Evolutionary conservation across 23 tunicate genomes (phyloP).

Genomic region (Halocynthia roretzi): DNA sequence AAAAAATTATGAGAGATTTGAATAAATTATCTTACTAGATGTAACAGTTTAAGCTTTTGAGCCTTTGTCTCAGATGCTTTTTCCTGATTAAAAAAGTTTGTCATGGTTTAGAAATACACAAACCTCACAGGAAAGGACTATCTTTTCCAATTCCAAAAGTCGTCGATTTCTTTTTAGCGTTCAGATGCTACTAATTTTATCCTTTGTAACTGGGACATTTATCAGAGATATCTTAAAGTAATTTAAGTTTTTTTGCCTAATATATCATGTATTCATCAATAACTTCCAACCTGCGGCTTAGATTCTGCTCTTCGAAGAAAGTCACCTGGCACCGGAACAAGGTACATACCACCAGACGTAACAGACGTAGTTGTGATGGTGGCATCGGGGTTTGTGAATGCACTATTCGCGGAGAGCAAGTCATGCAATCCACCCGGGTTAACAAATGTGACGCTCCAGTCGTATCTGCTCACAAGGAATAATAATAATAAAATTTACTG

Average conservation of each 20-base stretch:
- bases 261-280: no score
- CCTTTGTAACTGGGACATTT: not conserved
- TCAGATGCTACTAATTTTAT: no score
- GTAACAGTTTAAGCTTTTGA: no score
- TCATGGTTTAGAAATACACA: no score
- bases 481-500: no score
- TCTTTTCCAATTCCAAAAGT: no score
- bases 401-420: not conserved
- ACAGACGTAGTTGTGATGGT: not conserved
- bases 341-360: constrained; percentile 8
- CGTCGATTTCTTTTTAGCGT: no score
- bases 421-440: constrained; percentile 52
- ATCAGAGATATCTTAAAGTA: not conserved
- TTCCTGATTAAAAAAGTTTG: no score
- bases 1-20: not conserved
- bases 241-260: not conserved
- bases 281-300: constrained; percentile 49
- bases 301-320: constrained; percentile 65
- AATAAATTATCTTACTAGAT: no score
- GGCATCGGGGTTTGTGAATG: constrained; percentile 9
- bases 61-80: no score
- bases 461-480: constrained; percentile 24
- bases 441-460: constrained; percentile 37
- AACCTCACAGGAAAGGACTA: no score
- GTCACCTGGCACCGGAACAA: constrained; percentile 63